A percentile compares a stretch with the other conserved stretches of the same genome.
Conservation (phyloP, 1,140 invertebrate species). For the Euschistus heros region DNA sequence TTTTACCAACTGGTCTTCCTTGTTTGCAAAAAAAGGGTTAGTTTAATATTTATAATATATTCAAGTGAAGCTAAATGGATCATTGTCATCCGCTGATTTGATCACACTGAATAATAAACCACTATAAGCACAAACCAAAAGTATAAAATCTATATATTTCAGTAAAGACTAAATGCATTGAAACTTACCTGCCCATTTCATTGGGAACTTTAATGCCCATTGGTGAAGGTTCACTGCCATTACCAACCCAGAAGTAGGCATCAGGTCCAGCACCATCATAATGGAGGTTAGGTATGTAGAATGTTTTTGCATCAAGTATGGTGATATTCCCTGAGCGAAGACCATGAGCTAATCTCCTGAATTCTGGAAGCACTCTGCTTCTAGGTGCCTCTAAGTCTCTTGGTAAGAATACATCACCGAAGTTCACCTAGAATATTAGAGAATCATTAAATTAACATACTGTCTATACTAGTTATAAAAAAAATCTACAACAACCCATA, state of each 20-base stretch:
- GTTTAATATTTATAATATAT: no score
- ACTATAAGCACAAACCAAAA: no score
- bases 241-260: conserved; percentile 88
- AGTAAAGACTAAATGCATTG: not conserved
- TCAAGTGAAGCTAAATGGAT: no score
- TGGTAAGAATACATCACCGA: conserved; percentile 72
- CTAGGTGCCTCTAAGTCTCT: conserved; percentile 59
- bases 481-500: no score
- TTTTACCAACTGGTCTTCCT: no score
- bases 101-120: no score
- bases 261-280: conserved; percentile 83
- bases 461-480: no score
- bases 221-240: conserved; percentile 65
- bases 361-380: conserved; percentile 66
- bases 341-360: conserved; percentile 72
- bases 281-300: conserved; percentile 85
- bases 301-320: conserved; percentile 80
- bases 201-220: conserved; percentile 80
- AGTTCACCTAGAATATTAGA: conserved; percentile 56
- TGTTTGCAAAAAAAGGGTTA: no score
- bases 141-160: no score
- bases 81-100: no score
- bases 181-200: conserved; percentile 57
- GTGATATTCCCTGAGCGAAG: conserved; percentile 82
- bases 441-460: no score